Evolutionary conservation across 1,140 invertebrate species (phyloP).

Genomic region (Epicauta chinensis): DNA sequence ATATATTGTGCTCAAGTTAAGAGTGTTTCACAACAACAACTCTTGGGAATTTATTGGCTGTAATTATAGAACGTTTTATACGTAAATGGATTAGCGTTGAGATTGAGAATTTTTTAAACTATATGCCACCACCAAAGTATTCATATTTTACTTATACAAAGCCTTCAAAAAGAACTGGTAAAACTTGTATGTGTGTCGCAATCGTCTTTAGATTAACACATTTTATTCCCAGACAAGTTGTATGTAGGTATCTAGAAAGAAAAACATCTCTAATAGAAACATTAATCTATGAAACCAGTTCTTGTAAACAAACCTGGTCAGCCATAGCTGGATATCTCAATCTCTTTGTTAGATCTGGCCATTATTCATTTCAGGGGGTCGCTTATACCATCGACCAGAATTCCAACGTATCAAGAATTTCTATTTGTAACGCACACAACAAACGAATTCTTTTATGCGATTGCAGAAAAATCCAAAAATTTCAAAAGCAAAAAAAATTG

Average conservation of each 20-base stretch:
- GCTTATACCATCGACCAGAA: conserved; percentile 18
- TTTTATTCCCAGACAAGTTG: conserved; percentile 23
- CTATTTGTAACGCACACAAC: neutral
- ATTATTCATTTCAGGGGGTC: conserved; percentile 28
- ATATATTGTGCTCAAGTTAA: neutral
- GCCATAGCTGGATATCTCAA: conserved; percentile 30
- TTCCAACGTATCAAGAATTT: conserved; percentile 19
- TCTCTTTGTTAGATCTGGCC: conserved; percentile 27
- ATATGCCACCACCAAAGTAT: no score
- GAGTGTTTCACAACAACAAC: no score
- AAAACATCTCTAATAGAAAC: conserved; percentile 24
- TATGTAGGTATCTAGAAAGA: conserved; percentile 7
- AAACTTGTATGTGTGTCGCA: no score
- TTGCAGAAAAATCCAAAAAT: no score
- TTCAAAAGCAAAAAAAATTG: no score
- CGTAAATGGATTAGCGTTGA: no score
- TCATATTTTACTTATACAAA: no score
- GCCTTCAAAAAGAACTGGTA: no score
- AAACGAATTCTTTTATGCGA: no score
- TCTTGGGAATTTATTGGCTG: no score
- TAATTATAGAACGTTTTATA: no score
- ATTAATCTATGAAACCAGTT: conserved; percentile 32
- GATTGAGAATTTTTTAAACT: no score
- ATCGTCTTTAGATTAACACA: conserved; percentile 16
- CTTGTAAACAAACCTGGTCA: conserved; percentile 20